Base-by-base conservation (phyloP, 2,888 invertebrate species). In the Nezara viridula region DNA sequence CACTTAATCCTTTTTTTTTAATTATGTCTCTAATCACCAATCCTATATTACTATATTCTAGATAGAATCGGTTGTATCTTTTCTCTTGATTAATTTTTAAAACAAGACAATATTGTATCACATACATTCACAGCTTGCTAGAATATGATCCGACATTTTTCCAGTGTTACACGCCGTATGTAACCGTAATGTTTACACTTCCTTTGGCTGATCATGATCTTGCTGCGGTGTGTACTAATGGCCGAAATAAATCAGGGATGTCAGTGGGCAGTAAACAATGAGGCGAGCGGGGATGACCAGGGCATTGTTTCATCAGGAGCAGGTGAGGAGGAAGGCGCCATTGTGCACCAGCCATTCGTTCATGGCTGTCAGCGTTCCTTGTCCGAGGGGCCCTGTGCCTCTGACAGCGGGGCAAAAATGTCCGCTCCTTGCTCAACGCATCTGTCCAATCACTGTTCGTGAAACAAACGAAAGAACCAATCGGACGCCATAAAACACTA, bases 261-360 rank as follows among this genome's bases (percentile, higher is more conserved):
- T 66, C 32, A 66, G 66, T 6, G 32, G 19, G 66, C 60, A 60
- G 60, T 60, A 27, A 60, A 27, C 60, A 60, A 60, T n/a, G 27
- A 32, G 66, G 6, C 32, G 66, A 12, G 16, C 32, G 5, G 66
- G 66, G 66, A 66, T 66, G 66, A 66, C 66, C 66, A 32, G 32
- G 66, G 10, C 66, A 66, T 66, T 66, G 66, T 66, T 66, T 66
- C 66, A 66, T 66, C 66, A 66, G 66, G 66, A 66, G 66, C 66
- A 66, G 66, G 66, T 66, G 66, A 66, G 66, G 14, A 66, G 66
- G 66, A 32, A 66, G 66, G 32, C 32, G 32, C 32, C 66, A 66
- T 66, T 66, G 66, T 66, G 66, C 10, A 6, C 66, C 19, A 9
- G 19, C 66, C 66, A 66, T 66, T 66, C 66, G 32, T 66, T 66